Evolutionary conservation across 2,888 invertebrate species (phyloP).

Genomic region (Cryptocheilus praepositus): DNA sequence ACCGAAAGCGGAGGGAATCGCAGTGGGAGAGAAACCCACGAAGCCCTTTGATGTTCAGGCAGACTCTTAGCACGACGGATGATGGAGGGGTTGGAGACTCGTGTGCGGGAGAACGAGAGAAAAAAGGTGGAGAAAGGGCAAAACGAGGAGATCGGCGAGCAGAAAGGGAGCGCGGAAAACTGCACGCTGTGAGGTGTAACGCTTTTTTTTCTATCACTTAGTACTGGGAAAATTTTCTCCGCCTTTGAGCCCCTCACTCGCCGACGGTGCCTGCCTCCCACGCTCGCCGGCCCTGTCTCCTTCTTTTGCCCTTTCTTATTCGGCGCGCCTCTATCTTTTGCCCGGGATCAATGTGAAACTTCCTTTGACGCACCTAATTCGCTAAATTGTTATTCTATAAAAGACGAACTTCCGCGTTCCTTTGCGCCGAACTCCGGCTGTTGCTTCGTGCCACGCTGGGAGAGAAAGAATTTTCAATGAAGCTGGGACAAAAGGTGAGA

Average conservation of each 20-base stretch:
- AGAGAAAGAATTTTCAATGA: constrained; percentile 40
- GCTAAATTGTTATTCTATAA: constrained; percentile 70
- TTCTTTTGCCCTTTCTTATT: too few relatives aligned
- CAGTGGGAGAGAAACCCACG: constrained; percentile 28
- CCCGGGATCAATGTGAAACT: constrained; percentile 9
- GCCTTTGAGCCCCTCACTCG: constrained; percentile 46
- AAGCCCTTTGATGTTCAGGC: constrained; percentile 54
- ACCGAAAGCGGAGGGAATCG: background rate
- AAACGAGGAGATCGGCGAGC: constrained; percentile 8
- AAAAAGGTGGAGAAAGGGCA: constrained; percentile 19
- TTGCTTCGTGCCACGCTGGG: constrained; percentile 9
- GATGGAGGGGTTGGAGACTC: constrained; percentile 29
- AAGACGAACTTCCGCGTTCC: constrained; percentile 40
- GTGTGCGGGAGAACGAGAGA: constrained; percentile 23
- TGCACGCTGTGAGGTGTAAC: constrained; percentile 29
- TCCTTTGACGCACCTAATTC: constrained; percentile 68
- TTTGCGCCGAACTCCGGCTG: constrained; percentile 26
- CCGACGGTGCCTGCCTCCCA: constrained; percentile 10
- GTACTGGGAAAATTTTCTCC: constrained; percentile 50
- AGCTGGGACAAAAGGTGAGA: constrained; percentile 5
- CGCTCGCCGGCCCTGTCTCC: constrained; percentile 20
- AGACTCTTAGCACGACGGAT: constrained; percentile 48
- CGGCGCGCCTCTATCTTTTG: too few relatives aligned
- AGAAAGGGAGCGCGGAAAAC: constrained; percentile 28
- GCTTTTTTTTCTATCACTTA: constrained; percentile 57